These are phyloP conservation scores for Karalla daura DNA, from an alignment of 2,797 vertebrate genomes.

Conservation along the genomic window DNA sequence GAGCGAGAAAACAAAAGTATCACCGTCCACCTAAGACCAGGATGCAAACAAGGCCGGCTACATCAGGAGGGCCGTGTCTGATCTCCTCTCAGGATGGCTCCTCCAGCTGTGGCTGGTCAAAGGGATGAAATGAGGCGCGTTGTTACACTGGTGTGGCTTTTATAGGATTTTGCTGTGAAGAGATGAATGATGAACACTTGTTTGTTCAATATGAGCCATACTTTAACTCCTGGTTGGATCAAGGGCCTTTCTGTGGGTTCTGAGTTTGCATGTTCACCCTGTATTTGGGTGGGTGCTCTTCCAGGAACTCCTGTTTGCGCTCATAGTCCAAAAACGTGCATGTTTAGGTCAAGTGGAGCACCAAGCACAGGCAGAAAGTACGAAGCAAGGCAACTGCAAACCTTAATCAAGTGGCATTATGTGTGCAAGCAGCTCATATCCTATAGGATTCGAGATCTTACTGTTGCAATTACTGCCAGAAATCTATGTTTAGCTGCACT, in stretches of 20 bases:
- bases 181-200: conserved; percentile 29
- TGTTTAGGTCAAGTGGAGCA: conserved; percentile 6
- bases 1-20: conserved; percentile 9
- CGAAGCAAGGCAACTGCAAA: not conserved
- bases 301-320: too few species aligned
- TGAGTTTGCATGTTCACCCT: too few species aligned
- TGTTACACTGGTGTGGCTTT: conserved; percentile 39
- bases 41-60: conserved; percentile 5
- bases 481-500: conserved; percentile 37
- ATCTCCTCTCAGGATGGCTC: conserved; percentile 21
- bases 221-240: conserved; percentile 32
- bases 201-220: conserved; percentile 48
- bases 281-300: too few species aligned
- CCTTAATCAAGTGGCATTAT: not conserved
- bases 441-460: conserved; percentile 1
- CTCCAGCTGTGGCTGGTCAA: conserved; percentile 55
- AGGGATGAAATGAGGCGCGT: conserved; percentile 29
- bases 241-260: conserved; percentile 9
- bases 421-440: conserved; percentile 12
- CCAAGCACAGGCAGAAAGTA: conserved; percentile 15
- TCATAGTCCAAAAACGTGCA: too few species aligned
- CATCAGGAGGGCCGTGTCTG: conserved; percentile 27
- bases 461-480: conserved; percentile 35
- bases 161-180: conserved; percentile 31
- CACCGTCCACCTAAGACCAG: conserved; percentile 34